Evolutionary conservation across 2,113 vertebrate species (phyloP).

Genomic region (Chionomys nivalis): DNA sequence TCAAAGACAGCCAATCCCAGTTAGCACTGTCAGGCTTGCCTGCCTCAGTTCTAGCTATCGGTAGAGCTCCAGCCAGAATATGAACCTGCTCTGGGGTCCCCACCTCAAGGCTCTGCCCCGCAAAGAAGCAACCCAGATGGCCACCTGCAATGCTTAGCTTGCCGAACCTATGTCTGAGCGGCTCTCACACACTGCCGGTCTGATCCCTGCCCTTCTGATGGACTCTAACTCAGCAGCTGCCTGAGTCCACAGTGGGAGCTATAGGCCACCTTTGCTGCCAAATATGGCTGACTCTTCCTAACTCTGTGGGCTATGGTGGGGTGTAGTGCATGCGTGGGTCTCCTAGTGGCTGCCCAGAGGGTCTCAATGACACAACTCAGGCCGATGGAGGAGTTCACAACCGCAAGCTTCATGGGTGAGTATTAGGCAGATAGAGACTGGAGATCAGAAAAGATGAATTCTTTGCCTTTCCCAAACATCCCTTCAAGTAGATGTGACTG

Average conservation of each 20-base stretch:
- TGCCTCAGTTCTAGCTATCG: background rate
- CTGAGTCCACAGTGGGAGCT: fast-evolving
- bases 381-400: background rate
- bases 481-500: background rate
- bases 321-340: too few relatives aligned
- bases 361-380: background rate
- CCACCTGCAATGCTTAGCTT: fast-evolving
- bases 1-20: background rate
- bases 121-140: background rate
- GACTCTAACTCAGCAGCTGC: background rate
- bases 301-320: background rate
- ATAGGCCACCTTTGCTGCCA: background rate
- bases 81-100: background rate
- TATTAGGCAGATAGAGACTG: background rate
- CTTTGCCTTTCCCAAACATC: background rate
- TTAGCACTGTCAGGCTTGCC: background rate
- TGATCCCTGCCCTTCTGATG: fast-evolving
- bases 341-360: background rate
- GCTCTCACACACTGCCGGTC: background rate
- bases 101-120: fast-evolving
- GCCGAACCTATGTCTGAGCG: too few relatives aligned
- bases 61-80: background rate
- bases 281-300: background rate
- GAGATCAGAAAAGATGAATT: too few relatives aligned
- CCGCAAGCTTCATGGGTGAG: background rate